phyloP scores from a whole-genome alignment of 2,113 vertebrate species.

The Catharus fuscescens region DNA sequence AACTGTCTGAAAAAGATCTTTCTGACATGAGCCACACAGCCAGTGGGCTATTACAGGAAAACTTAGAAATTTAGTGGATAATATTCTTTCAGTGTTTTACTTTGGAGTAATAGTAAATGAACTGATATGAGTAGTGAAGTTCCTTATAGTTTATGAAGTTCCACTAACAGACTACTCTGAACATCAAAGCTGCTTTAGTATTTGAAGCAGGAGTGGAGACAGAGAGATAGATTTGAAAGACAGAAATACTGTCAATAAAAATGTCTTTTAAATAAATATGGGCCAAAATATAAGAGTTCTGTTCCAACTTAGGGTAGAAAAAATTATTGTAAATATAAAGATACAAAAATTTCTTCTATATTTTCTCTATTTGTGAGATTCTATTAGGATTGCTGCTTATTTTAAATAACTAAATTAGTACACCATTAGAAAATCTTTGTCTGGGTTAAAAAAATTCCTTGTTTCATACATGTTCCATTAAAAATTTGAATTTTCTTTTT shows the following conservation, averaged over 20 bases:
- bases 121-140: not conserved
- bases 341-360: not conserved
- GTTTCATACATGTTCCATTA: not conserved
- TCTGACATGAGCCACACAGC: not conserved
- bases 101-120: not conserved
- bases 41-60: not conserved
- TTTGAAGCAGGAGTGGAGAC: not conserved
- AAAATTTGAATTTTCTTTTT: not conserved
- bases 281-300: not conserved
- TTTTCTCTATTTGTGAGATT: not conserved
- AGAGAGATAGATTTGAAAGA: not conserved
- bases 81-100: not conserved
- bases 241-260: not conserved
- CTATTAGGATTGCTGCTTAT: not conserved
- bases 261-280: not conserved
- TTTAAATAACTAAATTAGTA: not conserved
- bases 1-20: not conserved
- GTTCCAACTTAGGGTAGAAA: not conserved
- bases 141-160: not conserved
- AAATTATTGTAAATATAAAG: not conserved
- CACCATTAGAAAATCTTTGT: not conserved
- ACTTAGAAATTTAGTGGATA: not conserved
- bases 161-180: not conserved
- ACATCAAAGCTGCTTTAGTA: not conserved
- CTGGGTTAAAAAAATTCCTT: not conserved